Base-by-base conservation (phyloP, 2,797 vertebrate species). In the Pseudopleuronectes americanus region DNA sequence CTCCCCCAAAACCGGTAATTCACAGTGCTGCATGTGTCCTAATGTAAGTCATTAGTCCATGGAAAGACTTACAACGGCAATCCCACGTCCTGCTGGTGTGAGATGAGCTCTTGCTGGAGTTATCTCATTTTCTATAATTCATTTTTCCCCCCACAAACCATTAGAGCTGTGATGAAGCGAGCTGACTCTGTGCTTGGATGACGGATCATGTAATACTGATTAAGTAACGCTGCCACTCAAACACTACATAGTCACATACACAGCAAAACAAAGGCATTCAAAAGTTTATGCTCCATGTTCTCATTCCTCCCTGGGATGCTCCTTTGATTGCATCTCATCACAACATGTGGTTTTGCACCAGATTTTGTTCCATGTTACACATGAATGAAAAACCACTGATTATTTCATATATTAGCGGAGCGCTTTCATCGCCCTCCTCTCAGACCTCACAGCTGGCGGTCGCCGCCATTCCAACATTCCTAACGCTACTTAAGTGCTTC, bases 371-470 rank as follows among this genome's bases (percentile, higher is more conserved):
- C 80, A 66, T 68, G 73, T 88, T 78, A 72, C 79, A 84, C 72
- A 80, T 77, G 76, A 79, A 77, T 78, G 67, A 84, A 81, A 82
- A 69, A 71, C 79, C 26, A 36, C 74, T 87, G 84, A 91, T 90
- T 83, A 87, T 89, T 87, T 90, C 71, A 80, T 84, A 75, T 85
- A 86, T 86, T 84, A 87, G 75, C 53, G 5, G 49, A 69, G 65
- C 41, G 74, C 71, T 85, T 90, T 89, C 87, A 84, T 84, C 64
- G 14, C 74, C 79, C 59, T 77, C 71, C 60, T 68, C 57, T 23
- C 71, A 72, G 87, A 89, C 85, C 84, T 87, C 86, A 89, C 87
- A 87, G 86, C 83, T 85, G 83, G 80, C 47, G 36, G 43, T 56
- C 3, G 68, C 67, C 78, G 60, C 80, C 74, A 77, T 80, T 85